Evolutionary conservation across 2,888 invertebrate species (phyloP), one percentile per base, ranked within the genome.

Genomic region (Cabera pusaria): DNA sequence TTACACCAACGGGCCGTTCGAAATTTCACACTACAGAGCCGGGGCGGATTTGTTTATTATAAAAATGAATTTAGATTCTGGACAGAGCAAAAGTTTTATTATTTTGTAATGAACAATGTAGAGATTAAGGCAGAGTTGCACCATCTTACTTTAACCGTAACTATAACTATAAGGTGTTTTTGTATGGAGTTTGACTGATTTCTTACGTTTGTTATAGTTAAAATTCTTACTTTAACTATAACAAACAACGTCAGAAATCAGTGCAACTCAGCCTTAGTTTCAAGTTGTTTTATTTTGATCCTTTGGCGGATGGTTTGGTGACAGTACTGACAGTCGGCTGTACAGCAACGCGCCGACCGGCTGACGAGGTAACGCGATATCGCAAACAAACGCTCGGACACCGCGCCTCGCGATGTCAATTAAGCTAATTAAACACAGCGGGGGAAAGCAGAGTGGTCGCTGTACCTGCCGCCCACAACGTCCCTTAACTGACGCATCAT

Each of bases 371-470:
- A 86, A 87, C 66, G 71, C 70, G 83, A 87, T 85, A 86, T 72
- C 59, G 72, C 84, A 87, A 86, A 87, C 85, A 88, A 86, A 80
- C 78, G 83, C 72, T 82, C 73, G 86, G 85, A 85, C 86, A 84
- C 76, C 83, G 75, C 83, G 77, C 83, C 86, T 84, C 82, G 78
- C 79, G 75, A 82, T 84, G 87, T 87, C 87, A 87, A 88, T 88
- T 87, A 87, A 78, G 85, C 85, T 88, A 87, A 88, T 88, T 87
- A 87, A 87, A 86, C 87, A 86, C 73, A 77, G 70, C 72, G 72
- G 54, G 73, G 76, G 83, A 77, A 76, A 73, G 68, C 72, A 67
- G 59, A 70, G 69, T 58, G 69, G 60, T 54, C 62, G 56, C 52
- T 54, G 52, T 59, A 58, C 43, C 57, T 39, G 56, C 56, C 69